Percentiles rank a stretch among this genome's conserved stretches.
Conservation (phyloP, 2,113 vertebrate genomes). For the Galbula dea region DNA sequence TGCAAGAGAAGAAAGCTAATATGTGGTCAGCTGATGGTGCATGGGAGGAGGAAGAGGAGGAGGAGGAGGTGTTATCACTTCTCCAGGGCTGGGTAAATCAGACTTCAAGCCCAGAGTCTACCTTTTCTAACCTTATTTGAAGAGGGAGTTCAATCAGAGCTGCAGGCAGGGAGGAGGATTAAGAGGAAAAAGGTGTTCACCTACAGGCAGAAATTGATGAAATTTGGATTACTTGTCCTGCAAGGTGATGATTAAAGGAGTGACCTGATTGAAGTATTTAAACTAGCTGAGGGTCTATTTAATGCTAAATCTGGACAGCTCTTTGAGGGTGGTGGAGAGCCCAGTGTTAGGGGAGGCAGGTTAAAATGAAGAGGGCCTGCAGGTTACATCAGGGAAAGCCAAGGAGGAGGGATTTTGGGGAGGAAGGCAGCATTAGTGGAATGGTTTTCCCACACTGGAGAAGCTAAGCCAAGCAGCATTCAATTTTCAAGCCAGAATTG, state of each 20-base stretch:
- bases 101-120: not conserved
- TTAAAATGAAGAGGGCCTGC: not conserved
- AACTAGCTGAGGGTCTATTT: conserved; percentile 13
- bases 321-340: not conserved
- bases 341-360: not conserved
- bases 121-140: conserved; percentile 14
- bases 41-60: not conserved
- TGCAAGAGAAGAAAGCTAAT: not conserved
- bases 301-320: not conserved
- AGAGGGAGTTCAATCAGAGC: not conserved
- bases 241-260: not conserved
- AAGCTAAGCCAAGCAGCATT: not conserved
- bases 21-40: not conserved
- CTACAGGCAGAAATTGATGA: not conserved
- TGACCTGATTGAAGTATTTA: not conserved
- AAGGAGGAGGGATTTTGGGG: not conserved
- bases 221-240: conserved; percentile 28
- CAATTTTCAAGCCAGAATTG: not conserved
- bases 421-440: not conserved
- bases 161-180: not conserved
- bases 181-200: not conserved
- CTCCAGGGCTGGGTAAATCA: not conserved
- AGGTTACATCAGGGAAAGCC: not conserved
- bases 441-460: not conserved
- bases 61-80: not conserved